These are phyloP conservation scores for Coptodon bakossiorum DNA, from an alignment of 2,113 vertebrate species.

Conservation along the genomic window DNA sequence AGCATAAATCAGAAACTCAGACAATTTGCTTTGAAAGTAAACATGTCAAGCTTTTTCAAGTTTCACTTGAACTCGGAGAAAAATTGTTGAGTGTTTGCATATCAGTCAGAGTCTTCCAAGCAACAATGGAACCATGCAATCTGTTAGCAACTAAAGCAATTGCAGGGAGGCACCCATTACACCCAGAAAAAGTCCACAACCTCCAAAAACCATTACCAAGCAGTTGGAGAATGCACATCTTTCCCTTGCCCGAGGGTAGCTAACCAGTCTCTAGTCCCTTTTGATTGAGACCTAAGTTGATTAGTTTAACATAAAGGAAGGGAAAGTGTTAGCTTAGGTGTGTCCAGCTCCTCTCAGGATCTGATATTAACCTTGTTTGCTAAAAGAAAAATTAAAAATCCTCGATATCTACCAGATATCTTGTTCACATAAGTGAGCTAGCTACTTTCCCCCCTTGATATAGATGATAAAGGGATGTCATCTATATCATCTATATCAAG, in stretches of 20 bases:
- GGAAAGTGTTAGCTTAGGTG: neutral
- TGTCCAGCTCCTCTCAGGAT: neutral
- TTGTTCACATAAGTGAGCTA: neutral
- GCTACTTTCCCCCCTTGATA: neutral
- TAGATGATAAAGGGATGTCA: neutral
- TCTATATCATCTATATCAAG: neutral
- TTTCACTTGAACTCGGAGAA: neutral
- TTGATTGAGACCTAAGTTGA: neutral
- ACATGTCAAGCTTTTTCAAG: neutral
- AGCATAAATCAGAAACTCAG: neutral
- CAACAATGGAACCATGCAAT: neutral
- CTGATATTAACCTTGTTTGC: neutral
- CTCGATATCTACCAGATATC: neutral
- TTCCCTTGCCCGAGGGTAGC: neutral
- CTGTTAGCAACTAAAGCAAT: neutral
- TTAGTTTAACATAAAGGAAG: neutral
- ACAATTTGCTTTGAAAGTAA: neutral
- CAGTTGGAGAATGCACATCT: neutral
- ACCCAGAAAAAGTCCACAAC: neutral
- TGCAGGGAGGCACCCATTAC: neutral
- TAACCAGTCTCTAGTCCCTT: neutral
- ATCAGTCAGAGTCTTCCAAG: neutral
- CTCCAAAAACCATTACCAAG: neutral
- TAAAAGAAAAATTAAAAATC: neutral
- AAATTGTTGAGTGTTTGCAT: accelerated